Base-by-base conservation (phyloP, 1,140 invertebrate species). In the Aphaenogaster ashmeadi region DNA sequence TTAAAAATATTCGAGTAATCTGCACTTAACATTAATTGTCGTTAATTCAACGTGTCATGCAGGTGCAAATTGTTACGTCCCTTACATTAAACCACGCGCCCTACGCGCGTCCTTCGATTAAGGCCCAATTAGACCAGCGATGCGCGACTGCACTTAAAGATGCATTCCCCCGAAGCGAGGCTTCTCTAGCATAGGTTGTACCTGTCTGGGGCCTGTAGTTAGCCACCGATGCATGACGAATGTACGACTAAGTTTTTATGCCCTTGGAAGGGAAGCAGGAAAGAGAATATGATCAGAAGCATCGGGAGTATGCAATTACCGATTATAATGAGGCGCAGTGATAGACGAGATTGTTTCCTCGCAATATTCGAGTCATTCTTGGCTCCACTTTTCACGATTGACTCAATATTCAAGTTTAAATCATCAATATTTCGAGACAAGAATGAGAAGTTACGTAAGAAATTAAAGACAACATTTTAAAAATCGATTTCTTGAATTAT, bases 111-210 rank as follows among this genome's bases (percentile, higher is more conserved):
- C 56, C 52, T 52, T 72, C 90, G 88, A 92, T 92, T 93, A 91
- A 89, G 87, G 88, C 78, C 86, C 87, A 91, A 87, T 93, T 89
- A 92, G 89, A 86, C 85, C 81, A 79, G n/a, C 58, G 89, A 71
- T 90, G 88, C 88, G 87, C 66, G 64, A 83, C 50, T 47, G 21
- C 36, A 41, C 33, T 74, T 33, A 41, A 47, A 74, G 80, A 84
- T 9, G 36, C 54, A 44, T 41, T 62, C 4, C 58, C 18, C 21
- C 7, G 56, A 47, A 86, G 81, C 74, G 15, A 47, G 21, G 27
- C 18, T 60, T 74, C 54, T 83, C 69, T 21, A 47, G 41, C 33
- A 18, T 60, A 54, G 38, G 8, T 74, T 47, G 27, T 47, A 62
- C 52, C 54, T 84, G 54, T 84, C 69, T 44, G 38, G 54, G 9